Conservation (phyloP, 2,113 vertebrate species). For the Tragelaphus scriptus region DNA sequence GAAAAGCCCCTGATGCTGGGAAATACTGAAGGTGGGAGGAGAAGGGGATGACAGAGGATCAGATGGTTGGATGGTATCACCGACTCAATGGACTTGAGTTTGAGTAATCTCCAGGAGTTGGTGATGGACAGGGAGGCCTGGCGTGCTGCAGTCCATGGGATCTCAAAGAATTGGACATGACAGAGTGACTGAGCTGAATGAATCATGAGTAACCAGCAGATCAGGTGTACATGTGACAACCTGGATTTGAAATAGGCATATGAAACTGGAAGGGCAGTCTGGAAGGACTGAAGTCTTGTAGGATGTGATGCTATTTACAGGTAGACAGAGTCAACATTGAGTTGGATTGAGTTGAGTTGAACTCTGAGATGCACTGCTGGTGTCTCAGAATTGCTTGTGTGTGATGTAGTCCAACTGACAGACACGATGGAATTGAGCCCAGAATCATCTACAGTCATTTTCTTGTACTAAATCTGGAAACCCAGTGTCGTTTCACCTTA, state of each 20-base stretch:
- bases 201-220: neutral
- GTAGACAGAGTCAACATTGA: too few relatives aligned
- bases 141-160: accelerated
- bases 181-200: too few relatives aligned
- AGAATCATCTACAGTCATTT: neutral
- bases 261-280: too few relatives aligned
- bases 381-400: too few relatives aligned
- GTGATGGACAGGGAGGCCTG: neutral
- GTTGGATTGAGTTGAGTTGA: too few relatives aligned
- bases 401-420: too few relatives aligned
- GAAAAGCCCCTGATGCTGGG: neutral
- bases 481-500: accelerated
- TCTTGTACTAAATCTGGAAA: neutral
- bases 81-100: neutral
- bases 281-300: too few relatives aligned
- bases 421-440: too few relatives aligned
- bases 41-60: accelerated
- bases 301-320: too few relatives aligned
- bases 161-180: accelerated
- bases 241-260: too few relatives aligned
- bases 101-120: neutral
- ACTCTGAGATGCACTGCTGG: too few relatives aligned
- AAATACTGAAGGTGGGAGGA: neutral
- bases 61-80: neutral
- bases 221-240: neutral